Evolutionary conservation across 2,113 vertebrate species (phyloP), one percentile per base, ranked within the genome.

Genomic region (Melanotaenia duboulayi): DNA sequence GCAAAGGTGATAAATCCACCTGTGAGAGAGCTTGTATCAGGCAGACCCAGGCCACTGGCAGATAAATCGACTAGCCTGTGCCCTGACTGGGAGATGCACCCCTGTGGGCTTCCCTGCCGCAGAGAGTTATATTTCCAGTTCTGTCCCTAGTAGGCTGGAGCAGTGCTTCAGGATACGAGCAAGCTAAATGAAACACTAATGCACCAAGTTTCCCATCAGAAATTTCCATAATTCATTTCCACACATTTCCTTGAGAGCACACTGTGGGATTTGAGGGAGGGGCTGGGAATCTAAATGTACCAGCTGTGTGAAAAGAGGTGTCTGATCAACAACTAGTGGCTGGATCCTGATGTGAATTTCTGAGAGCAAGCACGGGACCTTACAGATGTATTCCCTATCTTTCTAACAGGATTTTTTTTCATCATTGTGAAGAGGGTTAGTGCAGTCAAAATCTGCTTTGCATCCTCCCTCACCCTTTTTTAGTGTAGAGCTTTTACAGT

Each of bases 181-280:
- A 50, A 88, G 84, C 92, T 93, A 94, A 94, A 94, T 93, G 93
- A 94, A 93, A 93, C 90, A 90, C 89, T 90, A 91, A 93, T 92
- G 90, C 90, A 89, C 89, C 87, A 82, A 90, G 92, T 93, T 95
- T 92, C 88, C 92, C 92, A 94, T 95, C 92, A 93, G 84, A 93
- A 95, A 94, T 94, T 94, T 95, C 92, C 94, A 94, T 95, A 95
- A 94, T 94, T 94, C 93, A 95, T 95, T 94, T 94, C 84, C 91
- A 92, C 81, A 88, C 90, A 76, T 93, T 94, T 93, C 87, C 93
- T 93, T 89, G 87, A 92, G 90, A 92, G 90, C 90, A 85, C 83
- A 92, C 90, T 88, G 88, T 89, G 90, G 87, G 90, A 88, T 85
- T 90, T 90, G 79, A 91, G 80, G 91, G 91, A 92, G 90, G 91